These are phyloP conservation scores for Gymnopithys bicolor DNA, from an alignment of 2,797 vertebrate genomes.

Conservation along the genomic window DNA sequence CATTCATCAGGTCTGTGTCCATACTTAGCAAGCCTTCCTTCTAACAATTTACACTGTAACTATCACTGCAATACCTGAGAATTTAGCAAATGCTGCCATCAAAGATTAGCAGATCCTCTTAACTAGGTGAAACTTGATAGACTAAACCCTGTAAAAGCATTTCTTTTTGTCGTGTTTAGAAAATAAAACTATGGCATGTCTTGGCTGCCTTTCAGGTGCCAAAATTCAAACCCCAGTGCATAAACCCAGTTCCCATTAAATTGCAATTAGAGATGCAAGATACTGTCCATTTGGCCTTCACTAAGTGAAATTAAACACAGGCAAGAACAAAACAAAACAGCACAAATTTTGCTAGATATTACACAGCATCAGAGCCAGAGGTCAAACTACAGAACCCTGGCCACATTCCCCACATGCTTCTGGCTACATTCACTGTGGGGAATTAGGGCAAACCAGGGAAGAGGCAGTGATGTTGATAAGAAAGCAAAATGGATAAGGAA, in stretches of 20 bases:
- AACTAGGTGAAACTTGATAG: not conserved
- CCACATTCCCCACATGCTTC: not conserved
- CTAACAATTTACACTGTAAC: not conserved
- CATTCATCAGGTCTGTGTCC: not conserved
- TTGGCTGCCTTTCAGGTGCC: not conserved
- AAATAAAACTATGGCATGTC: not conserved
- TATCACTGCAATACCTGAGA: not conserved
- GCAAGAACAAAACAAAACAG: accelerated
- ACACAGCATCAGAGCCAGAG: not conserved
- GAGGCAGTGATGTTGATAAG: not conserved
- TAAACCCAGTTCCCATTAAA: not conserved
- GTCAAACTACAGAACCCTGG: not conserved
- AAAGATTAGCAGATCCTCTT: not conserved
- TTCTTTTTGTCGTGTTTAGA: not conserved
- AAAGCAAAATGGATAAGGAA: not conserved
- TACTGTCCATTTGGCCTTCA: not conserved
- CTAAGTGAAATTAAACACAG: not conserved
- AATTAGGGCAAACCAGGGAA: not conserved
- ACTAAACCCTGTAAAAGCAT: not conserved
- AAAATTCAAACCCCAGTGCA: not conserved
- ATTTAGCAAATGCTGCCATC: not conserved
- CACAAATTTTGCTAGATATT: not conserved
- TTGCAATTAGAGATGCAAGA: not conserved
- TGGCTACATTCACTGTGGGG: not conserved
- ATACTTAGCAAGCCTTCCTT: not conserved